Evolutionary conservation across 2,888 invertebrate species (phyloP).

Genomic region (Choreutis nemorana): DNA sequence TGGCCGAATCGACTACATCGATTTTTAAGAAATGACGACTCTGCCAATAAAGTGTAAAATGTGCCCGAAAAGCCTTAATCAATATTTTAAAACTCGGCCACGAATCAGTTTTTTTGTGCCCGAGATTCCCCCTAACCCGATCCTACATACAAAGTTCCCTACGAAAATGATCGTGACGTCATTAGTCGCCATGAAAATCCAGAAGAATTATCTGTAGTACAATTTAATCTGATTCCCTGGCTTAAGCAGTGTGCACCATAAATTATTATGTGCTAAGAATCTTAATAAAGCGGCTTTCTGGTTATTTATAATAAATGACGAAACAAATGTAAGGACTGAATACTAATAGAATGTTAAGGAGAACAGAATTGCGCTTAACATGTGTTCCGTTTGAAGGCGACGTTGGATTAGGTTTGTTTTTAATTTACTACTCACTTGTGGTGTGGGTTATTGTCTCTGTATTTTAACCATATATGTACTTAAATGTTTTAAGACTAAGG

Average conservation of each 20-base stretch:
- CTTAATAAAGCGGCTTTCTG: conserved; percentile 46
- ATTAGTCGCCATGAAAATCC: conserved; percentile 10
- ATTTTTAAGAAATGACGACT: too few relatives aligned
- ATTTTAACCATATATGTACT: too few relatives aligned
- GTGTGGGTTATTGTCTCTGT: too few relatives aligned
- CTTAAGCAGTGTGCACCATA: conserved; percentile 28
- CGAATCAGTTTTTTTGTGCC: too few relatives aligned
- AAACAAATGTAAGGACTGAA: conserved; percentile 52
- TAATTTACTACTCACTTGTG: conserved; percentile 4
- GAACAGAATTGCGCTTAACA: conserved; percentile 19
- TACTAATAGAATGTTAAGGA: conserved; percentile 35
- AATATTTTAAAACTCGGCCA: too few relatives aligned
- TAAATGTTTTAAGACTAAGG: too few relatives aligned
- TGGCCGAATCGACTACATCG: too few relatives aligned
- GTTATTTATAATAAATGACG: conserved; percentile 56
- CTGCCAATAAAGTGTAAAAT: too few relatives aligned
- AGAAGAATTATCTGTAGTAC: conserved; percentile 24
- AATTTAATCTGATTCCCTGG: conserved; percentile 40
- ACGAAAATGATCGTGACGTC: too few relatives aligned
- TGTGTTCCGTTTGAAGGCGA: conserved; percentile 14
- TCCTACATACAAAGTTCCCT: too few relatives aligned
- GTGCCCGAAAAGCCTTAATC: too few relatives aligned
- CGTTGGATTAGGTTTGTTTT: conserved; percentile 2
- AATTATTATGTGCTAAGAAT: conserved; percentile 51
- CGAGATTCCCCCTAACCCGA: too few relatives aligned